phyloP scores from a whole-genome alignment of 2,113 vertebrate genomes.

The Thamnaconus septentrionalis region DNA sequence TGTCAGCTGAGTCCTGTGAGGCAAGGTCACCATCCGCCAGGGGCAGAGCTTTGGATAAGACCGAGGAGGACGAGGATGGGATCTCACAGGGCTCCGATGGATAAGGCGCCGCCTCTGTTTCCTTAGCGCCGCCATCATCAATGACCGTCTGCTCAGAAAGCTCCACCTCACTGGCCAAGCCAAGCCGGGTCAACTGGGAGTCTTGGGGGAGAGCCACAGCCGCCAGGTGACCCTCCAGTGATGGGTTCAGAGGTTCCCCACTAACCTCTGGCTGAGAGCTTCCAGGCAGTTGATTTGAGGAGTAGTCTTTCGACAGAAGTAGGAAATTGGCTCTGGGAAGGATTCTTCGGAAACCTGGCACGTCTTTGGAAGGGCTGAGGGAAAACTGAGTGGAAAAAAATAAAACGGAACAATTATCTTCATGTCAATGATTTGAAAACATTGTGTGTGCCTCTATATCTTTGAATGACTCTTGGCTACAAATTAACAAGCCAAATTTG shows the following conservation, averaged over 20 bases:
- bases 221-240: conserved; percentile 60
- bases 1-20: conserved; percentile 43
- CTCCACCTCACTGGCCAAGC: conserved; percentile 68
- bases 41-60: conserved; percentile 6
- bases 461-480: too few species aligned
- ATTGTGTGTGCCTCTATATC: not conserved
- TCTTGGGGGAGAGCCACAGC: conserved; percentile 62
- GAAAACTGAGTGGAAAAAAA: conserved; percentile 46
- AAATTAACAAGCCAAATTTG: too few species aligned
- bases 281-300: conserved; percentile 76
- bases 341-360: conserved; percentile 96
- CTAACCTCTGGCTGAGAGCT: conserved; percentile 76
- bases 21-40: conserved; percentile 19
- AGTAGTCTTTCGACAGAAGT: conserved; percentile 83
- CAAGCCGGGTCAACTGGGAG: conserved; percentile 65
- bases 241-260: conserved; percentile 39
- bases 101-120: conserved; percentile 57
- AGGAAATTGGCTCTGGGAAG: conserved; percentile 91
- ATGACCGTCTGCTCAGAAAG: conserved; percentile 79
- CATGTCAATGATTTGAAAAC: not conserved
- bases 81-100: conserved; percentile 70
- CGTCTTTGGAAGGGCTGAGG: conserved; percentile 74
- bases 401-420: not conserved
- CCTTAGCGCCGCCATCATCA: conserved; percentile 78
- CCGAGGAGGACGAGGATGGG: conserved; percentile 50